phyloP scores from a whole-genome alignment of 2,888 invertebrate genomes.

The Drosophila quinaria region DNA sequence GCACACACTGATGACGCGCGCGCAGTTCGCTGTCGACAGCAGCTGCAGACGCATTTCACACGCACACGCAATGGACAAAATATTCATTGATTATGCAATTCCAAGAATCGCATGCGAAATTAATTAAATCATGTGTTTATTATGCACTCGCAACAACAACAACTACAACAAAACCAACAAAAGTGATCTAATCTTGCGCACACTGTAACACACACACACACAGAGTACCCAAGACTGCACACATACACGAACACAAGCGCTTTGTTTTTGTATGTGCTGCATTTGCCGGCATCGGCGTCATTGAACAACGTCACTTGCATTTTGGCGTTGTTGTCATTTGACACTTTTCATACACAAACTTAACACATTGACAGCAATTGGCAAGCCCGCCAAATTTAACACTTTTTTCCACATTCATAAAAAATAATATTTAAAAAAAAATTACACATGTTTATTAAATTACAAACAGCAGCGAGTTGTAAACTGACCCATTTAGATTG shows the following conservation, averaged over 20 bases:
- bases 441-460: conserved; percentile 18
- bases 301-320: conserved; percentile 17
- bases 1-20: conserved; percentile 51
- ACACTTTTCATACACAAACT: conserved; percentile 12
- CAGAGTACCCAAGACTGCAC: neutral
- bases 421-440: conserved; percentile 12
- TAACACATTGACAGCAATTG: conserved; percentile 3
- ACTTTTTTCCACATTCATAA: conserved; percentile 30
- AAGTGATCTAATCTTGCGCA: conserved; percentile 62
- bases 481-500: conserved; percentile 63
- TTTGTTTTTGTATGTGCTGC: conserved; percentile 38
- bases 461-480: conserved; percentile 43
- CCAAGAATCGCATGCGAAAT: conserved; percentile 34
- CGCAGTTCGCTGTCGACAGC: conserved; percentile 49
- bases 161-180: conserved; percentile 28
- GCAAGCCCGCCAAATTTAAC: conserved; percentile 14
- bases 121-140: conserved; percentile 15
- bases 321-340: conserved; percentile 22
- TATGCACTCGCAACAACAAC: conserved; percentile 23
- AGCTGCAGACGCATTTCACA: conserved; percentile 56
- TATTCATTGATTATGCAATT: conserved; percentile 63
- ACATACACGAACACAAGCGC: conserved; percentile 18
- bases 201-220: conserved; percentile 28
- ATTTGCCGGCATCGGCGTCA: conserved; percentile 60
- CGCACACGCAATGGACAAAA: conserved; percentile 53